phyloP scores from a whole-genome alignment of 2,113 vertebrate genomes.

The Panthera uncia region DNA sequence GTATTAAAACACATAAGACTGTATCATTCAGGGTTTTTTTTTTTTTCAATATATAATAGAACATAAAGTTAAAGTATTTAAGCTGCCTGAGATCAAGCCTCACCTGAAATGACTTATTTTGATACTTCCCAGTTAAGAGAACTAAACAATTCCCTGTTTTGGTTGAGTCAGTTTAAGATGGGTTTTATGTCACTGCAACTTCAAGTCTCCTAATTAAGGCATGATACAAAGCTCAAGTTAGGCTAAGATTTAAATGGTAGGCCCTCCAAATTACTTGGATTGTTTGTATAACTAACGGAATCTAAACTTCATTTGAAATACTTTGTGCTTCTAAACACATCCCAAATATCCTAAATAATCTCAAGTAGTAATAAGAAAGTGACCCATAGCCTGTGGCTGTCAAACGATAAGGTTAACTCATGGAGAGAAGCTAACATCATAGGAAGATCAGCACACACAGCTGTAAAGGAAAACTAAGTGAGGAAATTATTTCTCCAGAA shows the following conservation, averaged over 20 bases:
- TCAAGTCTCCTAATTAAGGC: background rate
- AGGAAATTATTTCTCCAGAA: slow-evolving; percentile 24
- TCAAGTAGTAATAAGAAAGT: background rate
- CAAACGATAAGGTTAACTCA: background rate
- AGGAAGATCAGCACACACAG: background rate
- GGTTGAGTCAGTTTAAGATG: background rate
- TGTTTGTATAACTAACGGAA: background rate
- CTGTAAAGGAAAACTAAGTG: slow-evolving; percentile 1
- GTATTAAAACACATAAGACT: background rate
- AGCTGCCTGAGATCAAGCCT: background rate
- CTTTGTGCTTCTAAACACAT: background rate
- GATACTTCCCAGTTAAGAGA: background rate
- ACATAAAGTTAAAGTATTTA: background rate
- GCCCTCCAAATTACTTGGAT: background rate
- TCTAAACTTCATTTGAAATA: background rate
- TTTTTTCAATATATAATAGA: background rate
- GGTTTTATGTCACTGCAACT: background rate
- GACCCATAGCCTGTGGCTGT: background rate
- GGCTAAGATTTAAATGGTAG: background rate
- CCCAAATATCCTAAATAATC: background rate
- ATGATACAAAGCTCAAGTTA: background rate
- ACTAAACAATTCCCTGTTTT: background rate
- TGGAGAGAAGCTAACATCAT: background rate
- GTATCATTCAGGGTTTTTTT: background rate
- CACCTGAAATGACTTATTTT: background rate